Conservation (phyloP, 2,113 vertebrate species). For the Cyprinodon tularosa region DNA sequence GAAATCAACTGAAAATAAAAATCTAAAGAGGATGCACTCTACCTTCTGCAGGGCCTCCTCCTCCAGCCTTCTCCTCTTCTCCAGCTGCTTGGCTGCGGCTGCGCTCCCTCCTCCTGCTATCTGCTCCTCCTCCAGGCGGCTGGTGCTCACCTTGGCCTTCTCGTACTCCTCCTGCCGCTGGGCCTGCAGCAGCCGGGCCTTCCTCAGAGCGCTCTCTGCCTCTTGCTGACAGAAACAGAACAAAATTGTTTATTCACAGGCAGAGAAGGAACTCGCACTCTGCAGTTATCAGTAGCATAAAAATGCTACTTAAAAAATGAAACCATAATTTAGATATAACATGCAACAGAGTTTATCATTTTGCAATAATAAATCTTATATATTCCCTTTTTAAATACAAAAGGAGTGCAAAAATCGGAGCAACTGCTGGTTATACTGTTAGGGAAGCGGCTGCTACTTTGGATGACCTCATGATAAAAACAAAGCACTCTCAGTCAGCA, state of each 20-base stretch:
- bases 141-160: slow-evolving; percentile 89
- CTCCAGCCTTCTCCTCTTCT: slow-evolving; percentile 90
- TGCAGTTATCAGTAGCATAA: neutral
- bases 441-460: too few species aligned
- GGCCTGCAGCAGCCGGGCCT: slow-evolving; percentile 87
- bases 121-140: slow-evolving; percentile 91
- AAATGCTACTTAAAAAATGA: neutral
- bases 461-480: too few species aligned
- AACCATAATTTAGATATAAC: too few species aligned
- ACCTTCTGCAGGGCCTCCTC: slow-evolving; percentile 96
- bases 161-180: slow-evolving; percentile 97
- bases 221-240: slow-evolving; percentile 83
- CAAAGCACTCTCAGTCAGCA: neutral
- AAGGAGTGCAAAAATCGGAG: neutral
- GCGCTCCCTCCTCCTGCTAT: slow-evolving; percentile 74
- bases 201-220: slow-evolving; percentile 87
- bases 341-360: too few species aligned
- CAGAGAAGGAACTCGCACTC: neutral
- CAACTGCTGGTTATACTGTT: neutral
- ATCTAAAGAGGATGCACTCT: neutral
- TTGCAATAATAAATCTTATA: too few species aligned
- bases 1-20: neutral
- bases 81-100: slow-evolving; percentile 84
- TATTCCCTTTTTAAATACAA: neutral
- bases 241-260: neutral